Conservation (phyloP, 1,140 invertebrate species). For the Psilanteris sp. region DNA sequence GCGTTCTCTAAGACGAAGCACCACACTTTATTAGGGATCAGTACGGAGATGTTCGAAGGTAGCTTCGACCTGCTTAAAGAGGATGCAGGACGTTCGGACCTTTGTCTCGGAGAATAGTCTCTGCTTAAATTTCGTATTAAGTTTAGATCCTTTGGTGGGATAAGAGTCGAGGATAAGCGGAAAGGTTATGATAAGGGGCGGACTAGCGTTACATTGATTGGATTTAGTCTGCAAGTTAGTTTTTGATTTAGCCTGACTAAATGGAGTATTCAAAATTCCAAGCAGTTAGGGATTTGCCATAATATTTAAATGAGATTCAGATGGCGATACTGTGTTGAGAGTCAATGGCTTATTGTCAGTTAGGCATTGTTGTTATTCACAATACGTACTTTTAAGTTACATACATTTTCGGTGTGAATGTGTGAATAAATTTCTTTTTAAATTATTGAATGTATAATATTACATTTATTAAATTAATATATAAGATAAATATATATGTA, state of each 20-base stretch:
- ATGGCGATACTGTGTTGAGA: too few relatives aligned
- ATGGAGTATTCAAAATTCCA: not conserved
- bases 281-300: too few relatives aligned
- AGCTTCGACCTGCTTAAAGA: slow-evolving; percentile 11
- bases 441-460: too few relatives aligned
- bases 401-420: too few relatives aligned
- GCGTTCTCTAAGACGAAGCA: slow-evolving; percentile 26
- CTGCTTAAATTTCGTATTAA: slow-evolving; percentile 6
- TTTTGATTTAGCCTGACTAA: slow-evolving; percentile 1
- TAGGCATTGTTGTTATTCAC: too few relatives aligned
- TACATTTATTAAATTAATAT: too few relatives aligned
- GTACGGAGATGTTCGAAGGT: slow-evolving; percentile 1
- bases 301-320: too few relatives aligned
- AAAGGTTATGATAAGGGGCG: slow-evolving; percentile 14
- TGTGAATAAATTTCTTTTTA: too few relatives aligned
- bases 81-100: slow-evolving; percentile 16
- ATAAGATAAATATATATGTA: too few relatives aligned
- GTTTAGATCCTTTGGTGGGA: slow-evolving; percentile 8
- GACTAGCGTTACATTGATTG: slow-evolving; percentile 16
- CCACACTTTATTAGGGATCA: slow-evolving; percentile 40
- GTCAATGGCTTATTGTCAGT: too few relatives aligned
- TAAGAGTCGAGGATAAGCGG: slow-evolving; percentile 24
- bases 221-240: slow-evolving; percentile 11
- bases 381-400: too few relatives aligned
- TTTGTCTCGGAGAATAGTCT: slow-evolving; percentile 10